Evolutionary conservation across 2,113 vertebrate genomes (phyloP).

Genomic region (Meriones unguiculatus): DNA sequence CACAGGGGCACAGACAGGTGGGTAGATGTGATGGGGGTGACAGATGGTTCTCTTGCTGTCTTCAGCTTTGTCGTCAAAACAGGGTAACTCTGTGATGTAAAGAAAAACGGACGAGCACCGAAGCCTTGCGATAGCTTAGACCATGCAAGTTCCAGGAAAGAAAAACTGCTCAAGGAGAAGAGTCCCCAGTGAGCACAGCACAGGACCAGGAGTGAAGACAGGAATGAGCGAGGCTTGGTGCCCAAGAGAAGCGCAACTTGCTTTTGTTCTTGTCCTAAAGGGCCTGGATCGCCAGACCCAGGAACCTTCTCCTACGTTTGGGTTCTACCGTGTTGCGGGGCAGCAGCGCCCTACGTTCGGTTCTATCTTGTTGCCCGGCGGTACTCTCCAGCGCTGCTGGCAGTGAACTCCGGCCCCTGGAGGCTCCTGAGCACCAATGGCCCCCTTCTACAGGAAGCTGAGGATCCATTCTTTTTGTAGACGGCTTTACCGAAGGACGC

Average conservation of each 20-base stretch:
- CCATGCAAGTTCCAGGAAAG: background rate
- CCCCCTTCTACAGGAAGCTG: background rate
- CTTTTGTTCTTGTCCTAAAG: background rate
- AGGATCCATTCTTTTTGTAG: rapidly evolving
- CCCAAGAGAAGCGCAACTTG: background rate
- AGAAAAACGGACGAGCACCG: background rate
- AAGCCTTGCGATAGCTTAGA: too few relatives aligned
- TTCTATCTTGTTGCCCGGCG: conserved; percentile 50
- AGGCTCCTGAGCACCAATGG: background rate
- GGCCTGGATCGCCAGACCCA: background rate
- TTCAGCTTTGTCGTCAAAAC: background rate
- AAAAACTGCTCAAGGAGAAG: background rate
- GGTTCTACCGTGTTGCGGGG: conserved; percentile 51
- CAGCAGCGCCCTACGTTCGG: background rate
- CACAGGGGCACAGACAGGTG: background rate
- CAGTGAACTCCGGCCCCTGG: background rate
- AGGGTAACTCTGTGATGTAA: background rate
- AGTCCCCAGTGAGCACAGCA: background rate
- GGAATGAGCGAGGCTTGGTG: background rate
- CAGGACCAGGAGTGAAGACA: background rate
- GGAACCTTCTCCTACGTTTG: background rate
- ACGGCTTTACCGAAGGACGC: rapidly evolving
- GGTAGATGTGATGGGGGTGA: background rate
- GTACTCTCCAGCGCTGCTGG: background rate
- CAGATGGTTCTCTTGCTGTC: background rate